Base-by-base conservation (phyloP, 2,888 invertebrate genomes). In the Ceramica pisi region DNA sequence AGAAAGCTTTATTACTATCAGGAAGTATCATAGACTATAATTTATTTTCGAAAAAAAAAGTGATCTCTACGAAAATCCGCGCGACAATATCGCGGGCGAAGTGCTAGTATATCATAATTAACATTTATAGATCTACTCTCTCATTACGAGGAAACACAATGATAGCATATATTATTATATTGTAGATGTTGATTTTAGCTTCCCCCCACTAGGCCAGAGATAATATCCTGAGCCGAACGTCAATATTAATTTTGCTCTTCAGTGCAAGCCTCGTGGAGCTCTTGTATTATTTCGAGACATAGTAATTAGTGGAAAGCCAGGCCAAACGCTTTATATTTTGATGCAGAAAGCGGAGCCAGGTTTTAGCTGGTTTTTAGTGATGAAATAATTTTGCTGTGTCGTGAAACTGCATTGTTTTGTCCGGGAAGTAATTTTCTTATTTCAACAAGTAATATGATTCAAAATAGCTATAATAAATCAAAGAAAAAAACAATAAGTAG, bases 161-260 rank as follows among this genome's bases (percentile, higher is more conserved):
- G 60, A 57, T 73, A 67, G 53, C 48, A 68, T 51, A 80, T 75
- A 76, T 71, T 78, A 80, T 72, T 69, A 69, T 51, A 69, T 80
- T 77, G 73, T 62, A 69, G 50, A 71, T 83, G 73, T 81, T 83
- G 78, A 70, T 66, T 73, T 78, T 79, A 63, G 65, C 60, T 67
- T 56, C 76, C 67, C 75, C 56, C 61, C 56, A 60, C 70, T 67
- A 59, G 31, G 86, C 86, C 75, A 88, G 88, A 87, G 90, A 89
- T 89, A 92, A 89, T 89, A 89, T 75, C 71, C 85, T 60, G 67
- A 80, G 60, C 59, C 72, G 77, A 85, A 87, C 88, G 89, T 89
- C 91, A 91, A 92, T 92, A 92, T 92, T 92, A 91, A 92, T 92
- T 91, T 90, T 89, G 89, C 92, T 88, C 89, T 91, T 79, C 69